Conservation (phyloP, 2,113 vertebrate genomes). For the Strix uralensis region DNA sequence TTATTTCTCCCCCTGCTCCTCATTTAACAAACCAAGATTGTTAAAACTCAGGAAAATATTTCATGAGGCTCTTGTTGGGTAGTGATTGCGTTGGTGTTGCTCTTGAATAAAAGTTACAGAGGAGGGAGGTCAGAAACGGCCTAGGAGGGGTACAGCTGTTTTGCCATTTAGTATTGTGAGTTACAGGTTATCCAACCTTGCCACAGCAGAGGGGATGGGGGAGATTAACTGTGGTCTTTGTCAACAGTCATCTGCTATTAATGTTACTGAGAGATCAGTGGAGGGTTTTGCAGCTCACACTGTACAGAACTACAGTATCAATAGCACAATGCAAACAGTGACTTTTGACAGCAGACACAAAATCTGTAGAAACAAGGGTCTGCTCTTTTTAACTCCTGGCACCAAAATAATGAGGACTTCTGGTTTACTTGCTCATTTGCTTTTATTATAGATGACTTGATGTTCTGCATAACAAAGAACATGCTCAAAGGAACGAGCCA, state of each 20-base stretch:
- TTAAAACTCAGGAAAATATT: background rate
- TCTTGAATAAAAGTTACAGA: background rate
- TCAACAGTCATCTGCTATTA: background rate
- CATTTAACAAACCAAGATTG: constrained; percentile 10
- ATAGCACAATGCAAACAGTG: background rate
- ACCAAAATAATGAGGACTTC: background rate
- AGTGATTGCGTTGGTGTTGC: background rate
- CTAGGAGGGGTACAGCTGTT: background rate
- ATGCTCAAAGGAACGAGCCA: background rate
- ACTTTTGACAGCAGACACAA: background rate
- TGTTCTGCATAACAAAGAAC: background rate
- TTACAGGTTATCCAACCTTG: background rate
- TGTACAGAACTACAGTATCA: background rate
- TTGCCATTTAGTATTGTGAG: background rate
- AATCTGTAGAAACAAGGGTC: background rate
- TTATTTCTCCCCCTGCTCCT: constrained; percentile 37
- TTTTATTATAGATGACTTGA: background rate
- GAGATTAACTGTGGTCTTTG: background rate
- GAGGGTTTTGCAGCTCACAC: background rate
- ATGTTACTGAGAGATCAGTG: background rate
- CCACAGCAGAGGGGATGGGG: background rate
- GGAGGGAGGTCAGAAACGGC: background rate
- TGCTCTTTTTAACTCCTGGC: background rate
- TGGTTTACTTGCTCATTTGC: background rate
- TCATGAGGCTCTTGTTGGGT: background rate